Percentiles rank a stretch among this genome's conserved stretches.
Conservation (phyloP, 2,797 vertebrate species). For the Dipus sagitta region DNA sequence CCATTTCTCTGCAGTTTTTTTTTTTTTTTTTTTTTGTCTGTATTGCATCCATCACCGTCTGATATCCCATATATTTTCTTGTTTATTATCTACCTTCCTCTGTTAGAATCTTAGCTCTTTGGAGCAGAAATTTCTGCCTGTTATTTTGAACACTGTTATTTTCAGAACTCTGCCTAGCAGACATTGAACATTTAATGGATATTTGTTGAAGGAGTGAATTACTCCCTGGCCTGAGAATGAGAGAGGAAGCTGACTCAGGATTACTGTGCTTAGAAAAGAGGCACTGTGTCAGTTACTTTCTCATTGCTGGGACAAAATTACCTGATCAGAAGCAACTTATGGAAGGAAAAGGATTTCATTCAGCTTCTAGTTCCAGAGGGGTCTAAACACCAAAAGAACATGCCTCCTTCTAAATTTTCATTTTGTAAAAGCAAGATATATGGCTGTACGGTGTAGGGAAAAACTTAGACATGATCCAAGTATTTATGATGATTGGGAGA, state of each 20-base stretch:
- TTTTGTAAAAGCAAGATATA: slow-evolving; percentile 74
- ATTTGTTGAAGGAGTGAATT: not conserved
- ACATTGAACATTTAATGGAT: not conserved
- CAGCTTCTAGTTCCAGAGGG: not conserved
- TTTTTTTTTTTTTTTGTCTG: not conserved
- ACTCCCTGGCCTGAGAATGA: not conserved
- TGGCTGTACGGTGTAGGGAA: slow-evolving; percentile 68
- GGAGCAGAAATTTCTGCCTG: not conserved
- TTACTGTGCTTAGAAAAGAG: not conserved
- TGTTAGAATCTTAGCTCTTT: not conserved
- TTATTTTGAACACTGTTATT: not conserved
- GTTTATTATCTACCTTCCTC: not conserved
- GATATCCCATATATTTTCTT: not conserved
- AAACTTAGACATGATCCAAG: slow-evolving; percentile 82
- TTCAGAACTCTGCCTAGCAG: not conserved
- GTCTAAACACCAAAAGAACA: not conserved
- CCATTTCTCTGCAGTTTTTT: not conserved
- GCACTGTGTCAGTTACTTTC: too few species aligned
- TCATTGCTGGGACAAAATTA: too few species aligned
- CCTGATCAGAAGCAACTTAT: too few species aligned
- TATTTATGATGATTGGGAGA: slow-evolving; percentile 87
- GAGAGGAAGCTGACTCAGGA: not conserved
- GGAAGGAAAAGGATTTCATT: too few species aligned
- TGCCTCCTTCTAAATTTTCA: slow-evolving; percentile 12
- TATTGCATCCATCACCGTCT: not conserved